These are phyloP conservation scores for Oxygymnocypris stewartii DNA, from an alignment of 2,113 vertebrate species.

Conservation along the genomic window DNA sequence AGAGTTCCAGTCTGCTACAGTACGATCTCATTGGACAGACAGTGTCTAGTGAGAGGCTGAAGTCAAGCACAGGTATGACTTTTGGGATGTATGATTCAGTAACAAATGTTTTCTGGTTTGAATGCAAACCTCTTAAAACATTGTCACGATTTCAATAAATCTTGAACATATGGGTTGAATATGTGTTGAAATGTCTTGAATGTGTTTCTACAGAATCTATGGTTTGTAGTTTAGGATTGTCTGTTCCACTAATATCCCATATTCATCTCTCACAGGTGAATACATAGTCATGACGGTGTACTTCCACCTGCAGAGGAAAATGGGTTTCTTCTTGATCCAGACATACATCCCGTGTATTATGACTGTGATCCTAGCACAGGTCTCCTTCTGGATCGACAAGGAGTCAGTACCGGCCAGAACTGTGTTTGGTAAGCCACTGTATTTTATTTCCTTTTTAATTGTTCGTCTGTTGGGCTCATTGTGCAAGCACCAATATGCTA, in stretches of 20 bases:
- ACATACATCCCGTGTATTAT: slow-evolving; percentile 97
- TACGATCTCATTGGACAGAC: slow-evolving; percentile 82
- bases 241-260: not conserved
- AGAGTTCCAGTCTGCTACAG: slow-evolving; percentile 80
- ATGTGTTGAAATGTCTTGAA: not conserved
- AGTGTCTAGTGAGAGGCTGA: slow-evolving; percentile 78
- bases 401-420: slow-evolving; percentile 95
- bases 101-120: not conserved
- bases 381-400: slow-evolving; percentile 98
- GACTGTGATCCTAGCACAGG: slow-evolving; percentile 96
- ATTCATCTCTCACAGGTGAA: slow-evolving; percentile 81
- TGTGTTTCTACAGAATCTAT: not conserved
- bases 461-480: not conserved
- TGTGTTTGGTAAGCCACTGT: slow-evolving; percentile 86
- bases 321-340: slow-evolving; percentile 98
- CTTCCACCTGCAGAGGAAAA: slow-evolving; percentile 97
- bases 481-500: not conserved
- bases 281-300: slow-evolving; percentile 96
- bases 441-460: slow-evolving; percentile 14
- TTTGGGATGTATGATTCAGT: not conserved
- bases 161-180: not conserved
- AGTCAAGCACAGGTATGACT: slow-evolving; percentile 77
- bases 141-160: not conserved
- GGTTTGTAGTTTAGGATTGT: not conserved
- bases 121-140: not conserved